Evolutionary conservation across 2,797 vertebrate genomes (phyloP).

Genomic region (Micromesistius poutassou): DNA sequence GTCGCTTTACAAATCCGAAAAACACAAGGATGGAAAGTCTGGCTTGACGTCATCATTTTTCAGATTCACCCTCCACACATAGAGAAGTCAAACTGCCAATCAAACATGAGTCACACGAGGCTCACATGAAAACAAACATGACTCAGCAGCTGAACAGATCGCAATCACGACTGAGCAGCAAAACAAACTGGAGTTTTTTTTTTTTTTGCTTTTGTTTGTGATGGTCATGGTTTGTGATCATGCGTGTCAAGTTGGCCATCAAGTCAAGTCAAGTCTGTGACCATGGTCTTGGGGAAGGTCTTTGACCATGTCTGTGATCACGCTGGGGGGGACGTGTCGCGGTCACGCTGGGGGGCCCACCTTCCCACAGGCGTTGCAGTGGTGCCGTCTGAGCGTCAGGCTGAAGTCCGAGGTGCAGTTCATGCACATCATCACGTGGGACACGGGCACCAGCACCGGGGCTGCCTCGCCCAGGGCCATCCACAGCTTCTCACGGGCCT

Average conservation of each 20-base stretch:
- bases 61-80: background rate
- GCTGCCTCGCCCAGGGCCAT: constrained; percentile 88
- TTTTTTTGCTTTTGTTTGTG: too few relatives aligned
- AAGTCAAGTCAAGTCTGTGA: too few relatives aligned
- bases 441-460: constrained; percentile 86
- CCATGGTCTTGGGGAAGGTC: too few relatives aligned
- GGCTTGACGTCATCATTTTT: background rate
- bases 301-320: background rate
- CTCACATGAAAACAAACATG: too few relatives aligned
- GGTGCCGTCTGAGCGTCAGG: constrained; percentile 88
- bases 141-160: too few relatives aligned
- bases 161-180: too few relatives aligned
- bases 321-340: background rate
- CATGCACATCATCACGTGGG: constrained; percentile 96
- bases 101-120: background rate
- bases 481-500: constrained; percentile 90
- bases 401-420: constrained; percentile 95
- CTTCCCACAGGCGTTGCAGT: constrained; percentile 97
- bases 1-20: too few relatives aligned
- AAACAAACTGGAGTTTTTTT: too few relatives aligned
- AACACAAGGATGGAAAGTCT: background rate
- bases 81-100: background rate
- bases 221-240: background rate
- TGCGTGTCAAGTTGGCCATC: background rate
- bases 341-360: constrained; percentile 57